A percentile compares a stretch with the other conserved stretches of the same genome.
These are phyloP conservation scores for Poecilia latipinna DNA, from an alignment of 2,113 vertebrate species.

Conservation along the genomic window DNA sequence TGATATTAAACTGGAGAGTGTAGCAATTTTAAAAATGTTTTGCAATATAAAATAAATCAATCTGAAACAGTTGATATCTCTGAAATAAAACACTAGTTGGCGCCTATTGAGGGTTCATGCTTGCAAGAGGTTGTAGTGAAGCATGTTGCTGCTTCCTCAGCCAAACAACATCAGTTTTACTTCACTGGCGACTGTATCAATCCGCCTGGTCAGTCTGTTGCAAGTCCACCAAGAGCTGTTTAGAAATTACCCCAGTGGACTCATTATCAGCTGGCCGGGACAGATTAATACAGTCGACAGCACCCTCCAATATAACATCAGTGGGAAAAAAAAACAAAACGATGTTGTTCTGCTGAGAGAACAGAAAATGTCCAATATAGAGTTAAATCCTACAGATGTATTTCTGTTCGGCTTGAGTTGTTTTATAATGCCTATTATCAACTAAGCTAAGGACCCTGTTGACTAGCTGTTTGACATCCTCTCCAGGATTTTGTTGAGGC, in stretches of 20 bases:
- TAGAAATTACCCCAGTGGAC: neutral
- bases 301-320: neutral
- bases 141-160: neutral
- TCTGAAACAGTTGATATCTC: neutral
- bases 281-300: neutral
- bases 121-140: neutral
- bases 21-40: neutral
- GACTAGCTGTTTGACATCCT: no score
- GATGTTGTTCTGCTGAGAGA: no score
- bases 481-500: no score
- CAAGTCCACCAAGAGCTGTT: neutral
- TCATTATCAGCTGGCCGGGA: neutral
- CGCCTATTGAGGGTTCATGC: neutral
- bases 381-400: no score
- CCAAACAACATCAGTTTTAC: neutral
- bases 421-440: no score
- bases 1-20: neutral
- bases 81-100: neutral
- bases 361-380: no score
- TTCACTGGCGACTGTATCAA: neutral
- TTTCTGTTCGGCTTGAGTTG: no score
- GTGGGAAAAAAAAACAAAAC: no score
- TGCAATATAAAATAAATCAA: neutral
- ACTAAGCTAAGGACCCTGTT: no score
- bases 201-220: neutral